Base-by-base conservation (phyloP, 2,797 vertebrate species). In the Xiphophorus birchmanni region DNA sequence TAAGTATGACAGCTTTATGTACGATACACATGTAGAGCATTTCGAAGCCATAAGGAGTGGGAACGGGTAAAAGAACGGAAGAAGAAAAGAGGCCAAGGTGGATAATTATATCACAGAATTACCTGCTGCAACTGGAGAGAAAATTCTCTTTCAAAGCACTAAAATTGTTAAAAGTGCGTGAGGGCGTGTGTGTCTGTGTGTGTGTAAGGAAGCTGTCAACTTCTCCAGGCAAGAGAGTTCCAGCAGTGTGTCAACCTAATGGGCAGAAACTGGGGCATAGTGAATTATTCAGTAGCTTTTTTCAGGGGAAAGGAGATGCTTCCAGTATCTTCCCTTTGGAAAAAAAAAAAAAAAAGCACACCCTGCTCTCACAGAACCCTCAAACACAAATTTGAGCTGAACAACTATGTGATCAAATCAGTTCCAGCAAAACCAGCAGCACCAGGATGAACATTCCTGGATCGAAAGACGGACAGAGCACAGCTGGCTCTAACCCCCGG, bases 281-380 rank as follows among this genome's bases (percentile, higher is more conserved):
- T 96, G 93, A 96, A 96, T 96, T 92, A 96, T 96, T 96, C 94
- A 96, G 84, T 84, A 95, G 91, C 90, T 91, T 95, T 72, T 94
- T 95, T 95, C 94, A 92, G 87, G 93, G 88, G 86, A 94, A 92
- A 95, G 93, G 84, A 94, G 93, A 94, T 13, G 83, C 88, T 93
- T 93, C 93, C 90, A 87, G 90, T 92, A 91, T 89, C 86, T 86
- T 90, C 91, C 91, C 90, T 86, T 63, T 87, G 87, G 90, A 94
- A 76, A 90, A 91, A 52, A 23, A 52, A 23, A 52, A 2, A 18
- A 52, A 8, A 44, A 44, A 44, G 10, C 89, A 80, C 84, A 89
- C 87, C 82, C 79, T 76, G 75, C 80, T 84, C 90, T 86, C 78
- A 79, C 80, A 87, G 86, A 83, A 74, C 88, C 78, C 71, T 84